Evolutionary conservation across 2,797 vertebrate genomes (phyloP).

Genomic region (Cyprinodon diabolis): DNA sequence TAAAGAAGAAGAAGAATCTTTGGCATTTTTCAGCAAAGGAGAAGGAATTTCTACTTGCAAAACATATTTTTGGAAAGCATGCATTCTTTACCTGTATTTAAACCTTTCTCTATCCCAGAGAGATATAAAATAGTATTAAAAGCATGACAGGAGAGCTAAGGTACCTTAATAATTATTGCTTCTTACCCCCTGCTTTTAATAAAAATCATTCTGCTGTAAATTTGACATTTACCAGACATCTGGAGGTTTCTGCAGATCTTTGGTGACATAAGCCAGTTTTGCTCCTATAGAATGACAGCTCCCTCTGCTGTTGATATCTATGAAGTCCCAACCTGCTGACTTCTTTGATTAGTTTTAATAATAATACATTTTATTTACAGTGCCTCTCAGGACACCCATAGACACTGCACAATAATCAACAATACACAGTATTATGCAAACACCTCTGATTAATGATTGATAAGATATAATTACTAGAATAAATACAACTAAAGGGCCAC

Average conservation of each 20-base stretch:
- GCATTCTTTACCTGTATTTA: not conserved
- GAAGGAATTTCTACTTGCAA: not conserved
- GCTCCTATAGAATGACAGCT: slow-evolving; percentile 24
- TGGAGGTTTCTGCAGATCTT: slow-evolving; percentile 7
- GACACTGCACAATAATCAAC: no score
- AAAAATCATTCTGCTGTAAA: slow-evolving; percentile 14
- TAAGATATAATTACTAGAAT: not conserved
- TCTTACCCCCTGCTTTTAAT: not conserved
- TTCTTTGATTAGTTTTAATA: not conserved
- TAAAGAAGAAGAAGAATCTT: slow-evolving; percentile 26
- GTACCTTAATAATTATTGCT: not conserved
- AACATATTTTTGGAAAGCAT: not conserved
- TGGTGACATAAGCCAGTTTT: not conserved
- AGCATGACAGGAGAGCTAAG: not conserved
- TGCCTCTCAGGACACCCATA: no score
- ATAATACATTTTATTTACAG: no score
- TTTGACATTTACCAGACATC: slow-evolving; percentile 12
- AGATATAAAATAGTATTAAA: not conserved
- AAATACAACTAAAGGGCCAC: not conserved
- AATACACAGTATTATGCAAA: no score
- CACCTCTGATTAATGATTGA: no score
- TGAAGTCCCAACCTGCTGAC: not conserved
- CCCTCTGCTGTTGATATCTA: slow-evolving; percentile 53
- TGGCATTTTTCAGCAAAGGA: slow-evolving; percentile 8
- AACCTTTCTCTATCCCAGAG: not conserved